phyloP scores from a whole-genome alignment of 2,113 vertebrate genomes.

The Falco punctatus region DNA sequence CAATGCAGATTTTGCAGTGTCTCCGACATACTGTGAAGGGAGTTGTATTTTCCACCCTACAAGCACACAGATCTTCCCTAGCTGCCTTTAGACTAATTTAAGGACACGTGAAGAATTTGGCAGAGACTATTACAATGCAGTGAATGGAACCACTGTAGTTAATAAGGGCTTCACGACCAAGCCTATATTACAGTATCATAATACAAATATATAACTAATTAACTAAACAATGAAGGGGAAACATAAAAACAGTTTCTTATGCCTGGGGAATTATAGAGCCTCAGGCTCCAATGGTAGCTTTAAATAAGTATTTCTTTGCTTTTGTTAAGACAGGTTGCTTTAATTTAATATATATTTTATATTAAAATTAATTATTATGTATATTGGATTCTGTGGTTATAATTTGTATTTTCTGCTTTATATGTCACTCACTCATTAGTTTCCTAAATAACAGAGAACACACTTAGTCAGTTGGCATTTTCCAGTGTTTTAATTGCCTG shows the following conservation, averaged over 20 bases:
- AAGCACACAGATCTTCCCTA: neutral
- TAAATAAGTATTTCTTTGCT: conserved; percentile 11
- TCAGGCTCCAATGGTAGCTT: conserved; percentile 13
- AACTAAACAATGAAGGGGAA: conserved; percentile 30
- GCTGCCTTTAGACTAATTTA: neutral
- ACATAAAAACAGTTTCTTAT: neutral
- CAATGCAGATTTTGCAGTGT: neutral
- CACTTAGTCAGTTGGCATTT: conserved; percentile 89
- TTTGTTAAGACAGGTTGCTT: conserved; percentile 29
- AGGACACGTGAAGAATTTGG: neutral
- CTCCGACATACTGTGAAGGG: neutral
- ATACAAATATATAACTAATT: conserved; percentile 54
- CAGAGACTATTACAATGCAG: neutral
- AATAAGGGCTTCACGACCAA: neutral
- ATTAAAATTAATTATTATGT: conserved; percentile 61
- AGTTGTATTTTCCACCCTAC: neutral
- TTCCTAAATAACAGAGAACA: conserved; percentile 87
- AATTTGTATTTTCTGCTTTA: conserved; percentile 76
- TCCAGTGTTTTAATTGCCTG: conserved; percentile 90
- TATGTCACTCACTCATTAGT: conserved; percentile 85
- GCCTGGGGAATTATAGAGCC: neutral
- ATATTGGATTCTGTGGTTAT: conserved; percentile 66
- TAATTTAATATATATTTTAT: conserved; percentile 51
- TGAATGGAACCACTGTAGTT: conserved; percentile 6
- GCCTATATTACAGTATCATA: neutral